Evolutionary conservation across 2,888 invertebrate genomes (phyloP).

Genomic region (Odontocolon sp.): DNA sequence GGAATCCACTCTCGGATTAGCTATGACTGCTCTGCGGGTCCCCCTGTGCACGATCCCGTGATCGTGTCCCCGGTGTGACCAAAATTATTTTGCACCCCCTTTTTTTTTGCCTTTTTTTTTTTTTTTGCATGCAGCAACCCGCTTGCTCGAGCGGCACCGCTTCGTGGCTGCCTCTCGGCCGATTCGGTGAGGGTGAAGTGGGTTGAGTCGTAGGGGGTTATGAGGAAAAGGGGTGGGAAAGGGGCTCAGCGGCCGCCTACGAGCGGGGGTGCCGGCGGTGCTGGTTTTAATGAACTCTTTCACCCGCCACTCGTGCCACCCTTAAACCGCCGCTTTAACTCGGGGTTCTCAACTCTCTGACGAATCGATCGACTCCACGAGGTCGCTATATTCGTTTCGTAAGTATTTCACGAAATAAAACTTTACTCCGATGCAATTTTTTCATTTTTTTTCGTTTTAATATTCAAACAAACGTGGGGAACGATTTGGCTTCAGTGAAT

Average conservation of each 20-base stretch:
- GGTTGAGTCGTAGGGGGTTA: slow-evolving; percentile 60
- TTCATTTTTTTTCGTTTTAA: background rate
- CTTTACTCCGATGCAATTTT: background rate
- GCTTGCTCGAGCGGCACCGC: slow-evolving; percentile 52
- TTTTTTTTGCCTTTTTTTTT: slow-evolving; percentile 22
- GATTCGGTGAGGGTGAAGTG: slow-evolving; percentile 52
- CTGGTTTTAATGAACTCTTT: slow-evolving; percentile 79
- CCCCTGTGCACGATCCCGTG: slow-evolving; percentile 16
- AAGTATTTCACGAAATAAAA: background rate
- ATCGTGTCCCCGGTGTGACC: slow-evolving; percentile 39
- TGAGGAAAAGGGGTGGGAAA: slow-evolving; percentile 50
- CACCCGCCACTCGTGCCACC: slow-evolving; percentile 76
- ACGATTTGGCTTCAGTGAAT: no score
- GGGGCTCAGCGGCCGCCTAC: slow-evolving; percentile 24
- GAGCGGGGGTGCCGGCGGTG: slow-evolving; percentile 72
- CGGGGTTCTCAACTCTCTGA: slow-evolving; percentile 70
- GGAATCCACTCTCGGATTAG: slow-evolving; percentile 46
- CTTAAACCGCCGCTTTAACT: slow-evolving; percentile 76
- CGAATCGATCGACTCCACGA: slow-evolving; percentile 41
- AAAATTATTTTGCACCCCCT: slow-evolving; percentile 47
- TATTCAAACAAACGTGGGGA: no score
- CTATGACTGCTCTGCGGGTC: slow-evolving; percentile 11
- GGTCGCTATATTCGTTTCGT: background rate
- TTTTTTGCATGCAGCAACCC: slow-evolving; percentile 33
- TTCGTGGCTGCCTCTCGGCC: slow-evolving; percentile 36